These are phyloP conservation scores for Elephas maximus DNA, from an alignment of 2,113 vertebrate species.

Conservation along the genomic window DNA sequence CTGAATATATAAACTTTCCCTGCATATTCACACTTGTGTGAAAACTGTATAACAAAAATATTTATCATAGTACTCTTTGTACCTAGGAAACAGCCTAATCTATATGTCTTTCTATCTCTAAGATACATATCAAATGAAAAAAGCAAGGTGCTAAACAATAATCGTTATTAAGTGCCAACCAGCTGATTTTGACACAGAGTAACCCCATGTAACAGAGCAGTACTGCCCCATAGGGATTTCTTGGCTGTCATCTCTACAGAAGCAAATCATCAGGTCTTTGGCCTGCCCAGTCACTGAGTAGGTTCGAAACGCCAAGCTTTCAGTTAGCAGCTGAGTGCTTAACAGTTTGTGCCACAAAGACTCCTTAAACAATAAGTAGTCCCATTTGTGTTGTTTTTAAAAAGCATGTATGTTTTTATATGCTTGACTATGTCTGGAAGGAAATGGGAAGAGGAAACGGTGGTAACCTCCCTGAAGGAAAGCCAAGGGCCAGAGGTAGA, in stretches of 20 bases:
- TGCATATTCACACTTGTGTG: background rate
- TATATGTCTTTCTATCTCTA: background rate
- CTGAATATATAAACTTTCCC: background rate
- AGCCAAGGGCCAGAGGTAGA: background rate
- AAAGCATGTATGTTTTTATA: background rate
- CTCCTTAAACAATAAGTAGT: background rate
- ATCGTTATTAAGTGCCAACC: background rate
- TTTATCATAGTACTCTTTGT: background rate
- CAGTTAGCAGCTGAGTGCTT: background rate
- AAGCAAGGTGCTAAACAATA: background rate
- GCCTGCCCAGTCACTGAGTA: background rate
- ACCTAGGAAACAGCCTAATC: slow-evolving; percentile 30
- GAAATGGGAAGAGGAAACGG: background rate
- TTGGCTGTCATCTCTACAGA: background rate
- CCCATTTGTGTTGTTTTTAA: slow-evolving; percentile 30
- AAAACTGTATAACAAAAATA: background rate
- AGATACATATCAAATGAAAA: slow-evolving; percentile 1
- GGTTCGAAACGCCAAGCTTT: background rate
- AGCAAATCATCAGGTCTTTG: background rate
- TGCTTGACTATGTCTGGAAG: background rate
- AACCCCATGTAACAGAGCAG: background rate
- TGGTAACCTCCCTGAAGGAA: background rate
- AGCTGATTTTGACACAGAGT: background rate
- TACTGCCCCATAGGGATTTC: background rate
- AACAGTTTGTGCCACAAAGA: background rate